Base-by-base conservation (phyloP, 2,888 invertebrate genomes). In the Platynereis dumerilii region DNA sequence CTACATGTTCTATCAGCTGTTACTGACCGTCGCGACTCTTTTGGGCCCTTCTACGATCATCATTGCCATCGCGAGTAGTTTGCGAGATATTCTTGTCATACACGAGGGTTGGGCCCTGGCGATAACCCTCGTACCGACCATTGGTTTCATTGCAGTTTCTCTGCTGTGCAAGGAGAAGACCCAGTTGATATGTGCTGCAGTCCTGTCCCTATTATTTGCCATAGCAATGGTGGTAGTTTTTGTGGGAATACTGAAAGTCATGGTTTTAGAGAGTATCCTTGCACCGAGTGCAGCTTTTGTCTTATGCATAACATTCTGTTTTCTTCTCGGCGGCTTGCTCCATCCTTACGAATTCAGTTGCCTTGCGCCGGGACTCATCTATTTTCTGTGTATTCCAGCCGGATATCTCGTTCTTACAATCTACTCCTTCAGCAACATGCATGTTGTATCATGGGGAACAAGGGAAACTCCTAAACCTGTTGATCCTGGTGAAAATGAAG, bases 181-280 rank as follows among this genome's bases (percentile, higher is more conserved):
- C 10, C 80, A 80, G 68, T 71, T 80, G 3, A 48, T 75, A 29
- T 64, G 75, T 1, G 79, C 77, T 2, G 75, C 75, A 29, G 26
- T 78, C 1, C 63, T 79, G 17, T 78, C 66, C 67, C 96, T 96
- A n/a, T 90, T 91, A 17, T 97, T 97, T 84, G 70, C 78, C 0
- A 76, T 76, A 57, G 70, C 79, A 34, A 80, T 80, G 80, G 75
- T 78, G 71, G 72, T 78, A 3, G 80, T 80, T 1, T 60, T 78
- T 1, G 79, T 79, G 17, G 78, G 78, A n/a, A 74, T 76, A 15
- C 72, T 78, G 5, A 67, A 75, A 1, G 73, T 71, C 1, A 75
- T 79, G 1, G 74, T 67, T 0, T 29, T 68, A 3, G 68, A 73
- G 52, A 72, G 72, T 44, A 66, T 75, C 5, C 72, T 76, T 29